These are phyloP conservation scores for Lytechinus pictus DNA, from an alignment of 35 echinoderm and acorn worm genomes.

Conservation along the genomic window DNA sequence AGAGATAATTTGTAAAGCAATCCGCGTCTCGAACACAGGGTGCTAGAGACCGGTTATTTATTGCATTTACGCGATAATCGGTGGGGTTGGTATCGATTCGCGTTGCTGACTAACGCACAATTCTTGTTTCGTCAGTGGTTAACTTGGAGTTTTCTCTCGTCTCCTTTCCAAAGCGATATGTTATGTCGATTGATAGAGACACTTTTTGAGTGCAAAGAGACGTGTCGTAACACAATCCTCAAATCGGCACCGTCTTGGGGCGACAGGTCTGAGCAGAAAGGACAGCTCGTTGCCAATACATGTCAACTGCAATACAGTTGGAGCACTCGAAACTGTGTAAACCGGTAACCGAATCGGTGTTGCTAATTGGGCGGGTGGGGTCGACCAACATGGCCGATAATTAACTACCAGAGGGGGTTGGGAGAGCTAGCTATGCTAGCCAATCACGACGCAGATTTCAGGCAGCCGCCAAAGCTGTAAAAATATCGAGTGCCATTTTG, in stretches of 20 bases:
- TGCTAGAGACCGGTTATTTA: constrained; percentile 47
- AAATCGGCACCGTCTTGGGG: constrained; percentile 52
- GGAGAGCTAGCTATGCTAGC: constrained; percentile 43
- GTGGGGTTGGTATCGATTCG: constrained; percentile 37
- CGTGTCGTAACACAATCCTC: constrained; percentile 40
- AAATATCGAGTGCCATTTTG: constrained; percentile 67
- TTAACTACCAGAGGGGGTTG: constrained; percentile 74
- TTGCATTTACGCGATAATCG: constrained; percentile 53
- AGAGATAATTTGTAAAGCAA: constrained; percentile 73
- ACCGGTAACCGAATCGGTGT: constrained; percentile 68
- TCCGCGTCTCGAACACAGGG: constrained; percentile 40
- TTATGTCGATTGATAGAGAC: constrained; percentile 56
- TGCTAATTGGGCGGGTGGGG: constrained; percentile 73
- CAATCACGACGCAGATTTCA: constrained; percentile 58
- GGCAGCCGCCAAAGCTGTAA: constrained; percentile 67
- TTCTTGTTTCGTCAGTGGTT: constrained; percentile 44
- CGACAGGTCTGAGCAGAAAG: constrained; percentile 39
- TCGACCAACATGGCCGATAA: constrained; percentile 67
- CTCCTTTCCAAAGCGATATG: constrained; percentile 41
- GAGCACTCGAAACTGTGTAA: constrained; percentile 56
- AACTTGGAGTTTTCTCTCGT: neutral
- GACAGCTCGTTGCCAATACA: constrained; percentile 54
- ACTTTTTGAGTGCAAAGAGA: constrained; percentile 51
- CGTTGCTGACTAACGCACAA: constrained; percentile 48
- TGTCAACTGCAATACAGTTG: constrained; percentile 53